A percentile compares a stretch with the other conserved stretches of the same genome.
These are phyloP conservation scores for Ecliptopera silaceata DNA, from an alignment of 2,888 invertebrate genomes.

Conservation along the genomic window DNA sequence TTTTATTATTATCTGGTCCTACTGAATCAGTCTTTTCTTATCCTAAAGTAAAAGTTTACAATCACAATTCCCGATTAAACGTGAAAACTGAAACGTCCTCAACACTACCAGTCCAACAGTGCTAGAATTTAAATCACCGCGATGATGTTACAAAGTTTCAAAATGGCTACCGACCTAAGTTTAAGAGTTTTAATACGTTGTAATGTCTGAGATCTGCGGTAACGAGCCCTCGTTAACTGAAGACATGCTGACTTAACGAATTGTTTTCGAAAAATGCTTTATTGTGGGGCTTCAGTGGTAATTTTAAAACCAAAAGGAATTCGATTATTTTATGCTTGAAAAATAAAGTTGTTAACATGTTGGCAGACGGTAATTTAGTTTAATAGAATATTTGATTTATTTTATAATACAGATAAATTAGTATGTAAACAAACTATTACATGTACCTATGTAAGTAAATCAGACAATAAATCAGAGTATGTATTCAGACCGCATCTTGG, in stretches of 20 bases:
- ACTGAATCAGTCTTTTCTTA: no score
- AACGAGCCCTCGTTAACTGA: slow-evolving; percentile 74
- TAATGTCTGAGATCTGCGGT: slow-evolving; percentile 79
- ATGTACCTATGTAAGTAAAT: no score
- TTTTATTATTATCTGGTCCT: no score
- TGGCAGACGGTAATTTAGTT: no score
- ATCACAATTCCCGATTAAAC: neutral
- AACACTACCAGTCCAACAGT: slow-evolving; percentile 41
- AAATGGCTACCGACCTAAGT: slow-evolving; percentile 75
- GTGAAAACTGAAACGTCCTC: slow-evolving; percentile 4
- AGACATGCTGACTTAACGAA: slow-evolving; percentile 60
- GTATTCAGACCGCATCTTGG: no score
- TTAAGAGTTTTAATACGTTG: slow-evolving; percentile 80
- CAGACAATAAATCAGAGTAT: no score
- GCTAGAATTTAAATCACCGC: slow-evolving; percentile 74
- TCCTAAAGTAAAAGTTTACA: neutral
- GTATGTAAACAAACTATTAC: no score
- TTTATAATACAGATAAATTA: no score
- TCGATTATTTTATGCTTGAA: no score
- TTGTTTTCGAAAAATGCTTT: slow-evolving; percentile 56
- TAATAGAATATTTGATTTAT: no score
- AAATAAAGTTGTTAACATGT: no score
- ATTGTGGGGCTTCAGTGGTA: slow-evolving; percentile 11
- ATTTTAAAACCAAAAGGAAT: no score
- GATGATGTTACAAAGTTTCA: slow-evolving; percentile 78